Conservation (phyloP, 1,140 invertebrate genomes). For the Mycetomoellerius zeteki region DNA sequence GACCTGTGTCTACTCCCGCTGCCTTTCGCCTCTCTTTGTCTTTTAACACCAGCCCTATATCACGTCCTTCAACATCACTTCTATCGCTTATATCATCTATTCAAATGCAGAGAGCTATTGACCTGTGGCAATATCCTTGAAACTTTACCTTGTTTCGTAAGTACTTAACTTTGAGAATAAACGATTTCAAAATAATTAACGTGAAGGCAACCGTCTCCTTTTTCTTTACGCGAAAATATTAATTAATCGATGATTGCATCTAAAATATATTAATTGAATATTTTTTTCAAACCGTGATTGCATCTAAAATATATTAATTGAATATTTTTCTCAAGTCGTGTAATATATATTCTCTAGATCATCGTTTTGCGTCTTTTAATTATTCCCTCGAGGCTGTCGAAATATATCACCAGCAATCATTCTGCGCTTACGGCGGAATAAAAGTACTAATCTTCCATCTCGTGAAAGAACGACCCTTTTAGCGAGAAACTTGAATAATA, state of each 20-base stretch:
- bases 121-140: conserved; percentile 43
- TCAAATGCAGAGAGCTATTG: conserved; percentile 49
- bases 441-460: conserved; percentile 55
- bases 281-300: background rate
- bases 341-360: conserved; percentile 5
- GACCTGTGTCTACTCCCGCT: conserved; percentile 35
- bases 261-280: conserved; percentile 9
- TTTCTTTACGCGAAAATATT: background rate
- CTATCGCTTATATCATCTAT: conserved; percentile 44
- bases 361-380: conserved; percentile 16
- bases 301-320: conserved; percentile 6
- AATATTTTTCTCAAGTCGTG: background rate
- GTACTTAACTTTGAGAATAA: background rate
- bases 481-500: conserved; percentile 61
- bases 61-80: conserved; percentile 39
- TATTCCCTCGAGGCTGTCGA: conserved; percentile 24
- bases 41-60: conserved; percentile 63
- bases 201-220: background rate
- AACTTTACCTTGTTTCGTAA: background rate
- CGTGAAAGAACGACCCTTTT: conserved; percentile 50
- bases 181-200: background rate
- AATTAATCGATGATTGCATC: background rate
- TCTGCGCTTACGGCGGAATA: conserved; percentile 38
- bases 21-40: conserved; percentile 64
- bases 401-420: conserved; percentile 24